phyloP scores from a whole-genome alignment of 2,888 invertebrate genomes.

The Cyclophora albipunctata region DNA sequence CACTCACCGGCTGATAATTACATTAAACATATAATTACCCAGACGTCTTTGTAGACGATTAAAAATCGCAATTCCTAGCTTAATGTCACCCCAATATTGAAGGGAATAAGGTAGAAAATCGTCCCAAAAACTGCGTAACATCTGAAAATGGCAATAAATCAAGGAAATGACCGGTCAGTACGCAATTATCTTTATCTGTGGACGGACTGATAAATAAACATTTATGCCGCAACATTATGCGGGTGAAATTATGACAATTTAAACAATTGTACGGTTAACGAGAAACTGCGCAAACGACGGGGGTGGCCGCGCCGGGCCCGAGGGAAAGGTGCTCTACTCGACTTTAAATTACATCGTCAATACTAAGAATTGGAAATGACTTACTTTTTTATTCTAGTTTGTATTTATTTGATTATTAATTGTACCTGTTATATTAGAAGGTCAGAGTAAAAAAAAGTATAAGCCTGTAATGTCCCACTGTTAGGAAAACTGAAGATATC shows the following conservation, averaged over 20 bases:
- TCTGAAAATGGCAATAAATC: constrained; percentile 33
- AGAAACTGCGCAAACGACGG: constrained; percentile 26
- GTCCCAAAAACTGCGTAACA: constrained; percentile 1
- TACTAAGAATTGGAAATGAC: too few species aligned
- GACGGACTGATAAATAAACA: constrained; percentile 51
- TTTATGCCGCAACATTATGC: constrained; percentile 56
- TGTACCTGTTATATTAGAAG: too few species aligned
- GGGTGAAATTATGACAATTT: constrained; percentile 65
- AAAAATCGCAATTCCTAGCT: background rate
- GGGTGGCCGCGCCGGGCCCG: constrained; percentile 33
- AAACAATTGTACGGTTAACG: constrained; percentile 62
- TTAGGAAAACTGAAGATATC: too few species aligned
- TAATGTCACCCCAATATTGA: background rate
- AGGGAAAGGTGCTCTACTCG: constrained; percentile 30
- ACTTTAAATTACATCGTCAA: background rate
- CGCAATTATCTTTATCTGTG: constrained; percentile 39
- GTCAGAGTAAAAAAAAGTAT: too few species aligned
- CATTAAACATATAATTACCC: background rate
- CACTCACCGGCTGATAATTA: background rate
- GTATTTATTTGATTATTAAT: too few species aligned
- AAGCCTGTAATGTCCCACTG: too few species aligned
- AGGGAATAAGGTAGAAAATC: constrained; percentile 4
- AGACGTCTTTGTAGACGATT: background rate
- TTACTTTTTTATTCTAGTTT: too few species aligned
- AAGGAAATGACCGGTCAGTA: constrained; percentile 24